Evolutionary conservation across 2,888 invertebrate genomes (phyloP), one percentile per base, ranked within the genome.

Genomic region (Drosophila antonietae): DNA sequence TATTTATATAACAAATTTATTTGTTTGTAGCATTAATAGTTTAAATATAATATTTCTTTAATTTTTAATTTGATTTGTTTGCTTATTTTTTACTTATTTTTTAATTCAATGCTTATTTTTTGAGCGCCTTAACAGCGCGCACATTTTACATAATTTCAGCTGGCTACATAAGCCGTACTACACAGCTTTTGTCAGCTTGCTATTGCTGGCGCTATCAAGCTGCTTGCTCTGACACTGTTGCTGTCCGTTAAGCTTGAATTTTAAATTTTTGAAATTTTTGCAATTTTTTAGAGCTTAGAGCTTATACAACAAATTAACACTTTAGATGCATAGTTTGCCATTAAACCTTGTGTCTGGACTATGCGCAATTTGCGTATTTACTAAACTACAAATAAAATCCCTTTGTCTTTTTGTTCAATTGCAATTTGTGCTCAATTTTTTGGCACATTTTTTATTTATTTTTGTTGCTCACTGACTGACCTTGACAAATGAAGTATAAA

Each of bases 401-500:
- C 41, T 37, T 14, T 52, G 14, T 31, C 18, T 15, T 33, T 31
- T 10, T 52, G 14, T 18, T 6, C 51, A 41, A 23, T 41, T 53
- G 35, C 52, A 59, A 74, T 47, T 20, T 66, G 66, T 64, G 41
- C 56, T n/a, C 53, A 63, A 60, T 47, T 55, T 39, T 37, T n/a
- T 15, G 44, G 8, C 56, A 20, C 12, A 23, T 23, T 33, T 65
- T 44, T 41, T 43, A 35, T 37, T 67, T 33, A 12, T 33, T 20
- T 33, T 37, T 14, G 7, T 49, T 44, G 7, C 57, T 57, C 15
- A 14, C 28, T 73, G 82, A 14, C 28, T 73, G 82, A 82, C 83
- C 83, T 83, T 83, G 83, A 83, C 69, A 71, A 52, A 31, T 20
- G 39, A 20, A 57, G 33, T 44, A 20, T 14, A 47, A 46, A 49